Evolutionary conservation across 2,888 invertebrate genomes (phyloP), one percentile per base, ranked within the genome.

Genomic region (Cotesia congregata): DNA sequence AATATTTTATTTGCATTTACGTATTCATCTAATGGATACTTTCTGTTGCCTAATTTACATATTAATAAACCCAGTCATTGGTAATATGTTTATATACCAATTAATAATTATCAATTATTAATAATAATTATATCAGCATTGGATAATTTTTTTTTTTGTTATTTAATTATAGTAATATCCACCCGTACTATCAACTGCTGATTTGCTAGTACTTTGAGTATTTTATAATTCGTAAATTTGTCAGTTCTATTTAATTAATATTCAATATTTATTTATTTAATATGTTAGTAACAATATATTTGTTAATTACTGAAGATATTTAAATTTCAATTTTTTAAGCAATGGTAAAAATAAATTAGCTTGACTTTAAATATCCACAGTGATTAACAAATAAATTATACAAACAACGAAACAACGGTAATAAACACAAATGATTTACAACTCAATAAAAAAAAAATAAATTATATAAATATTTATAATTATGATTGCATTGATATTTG

Each of bases 11-110:
- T 77, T 76, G 78, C 77, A 69, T 78, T 72, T 85, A 83, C 80
- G 85, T 85, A 85, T 85, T 85, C 83, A 86, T 85, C 86, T 79
- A 81, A 83, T 85, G 85, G 83, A 86, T 88, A 88, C 88, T 88
- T 88, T 88, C 88, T 88, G 86, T 87, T 84, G 83, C 87, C 87
- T 88, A 88, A 87, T 88, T 85, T 86, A 87, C 88, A 88, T 83
- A 50, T 50, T 85, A 86, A 85, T 84, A 82, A 81, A 83, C 78
- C 81, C 73, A 73, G 41, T 85, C 85, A 80, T 83, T 85, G 85
- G 83, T 81, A 80, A 79, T 50, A 9, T 12, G 50, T 83, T 79
- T 30, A 0, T 78, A 82, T 82, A 81, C 72, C 50, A 75, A 67
- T 71, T 7, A 77, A 50, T 50, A 50, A 50, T 50, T 50, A 50